A percentile compares a stretch with the other conserved stretches of the same genome.
Evolutionary conservation across 1,140 invertebrate genomes (phyloP).

Genomic region (Heterodera schachtii): DNA sequence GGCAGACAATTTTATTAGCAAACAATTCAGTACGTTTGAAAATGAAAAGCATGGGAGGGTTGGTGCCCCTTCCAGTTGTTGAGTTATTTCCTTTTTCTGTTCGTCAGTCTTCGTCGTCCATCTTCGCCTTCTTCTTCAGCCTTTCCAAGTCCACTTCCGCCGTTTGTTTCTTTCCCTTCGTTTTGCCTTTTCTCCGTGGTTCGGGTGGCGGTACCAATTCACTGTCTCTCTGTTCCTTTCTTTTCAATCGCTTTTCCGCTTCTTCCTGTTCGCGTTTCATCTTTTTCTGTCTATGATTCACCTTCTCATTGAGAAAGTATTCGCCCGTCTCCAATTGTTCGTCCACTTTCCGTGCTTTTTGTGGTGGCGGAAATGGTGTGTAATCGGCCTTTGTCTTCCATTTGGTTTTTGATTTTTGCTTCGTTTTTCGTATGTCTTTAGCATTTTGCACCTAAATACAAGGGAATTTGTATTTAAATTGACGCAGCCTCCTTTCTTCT

Average conservation of each 20-base stretch:
- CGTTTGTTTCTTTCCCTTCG: background rate
- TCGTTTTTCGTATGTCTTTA: slow-evolving; percentile 81
- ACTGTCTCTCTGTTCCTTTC: slow-evolving; percentile 37
- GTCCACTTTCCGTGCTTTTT: slow-evolving; percentile 79
- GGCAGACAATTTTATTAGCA: no score
- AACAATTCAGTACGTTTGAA: no score
- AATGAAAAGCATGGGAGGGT: no score
- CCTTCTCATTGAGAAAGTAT: slow-evolving; percentile 83
- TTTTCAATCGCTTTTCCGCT: slow-evolving; percentile 27
- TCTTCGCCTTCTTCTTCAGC: slow-evolving; percentile 49
- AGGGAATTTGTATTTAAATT: background rate
- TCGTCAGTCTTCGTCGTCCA: slow-evolving; percentile 20
- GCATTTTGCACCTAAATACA: slow-evolving; percentile 55
- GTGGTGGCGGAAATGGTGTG: slow-evolving; percentile 94
- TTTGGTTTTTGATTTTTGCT: slow-evolving; percentile 75
- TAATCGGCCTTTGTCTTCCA: slow-evolving; percentile 81
- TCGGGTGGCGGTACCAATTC: slow-evolving; percentile 41
- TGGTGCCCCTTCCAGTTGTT: no score
- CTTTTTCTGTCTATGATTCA: slow-evolving; percentile 34
- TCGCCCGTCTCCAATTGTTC: slow-evolving; percentile 90
- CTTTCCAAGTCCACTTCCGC: slow-evolving; percentile 42
- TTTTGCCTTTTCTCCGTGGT: background rate
- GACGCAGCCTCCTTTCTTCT: no score
- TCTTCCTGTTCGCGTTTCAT: slow-evolving; percentile 25
- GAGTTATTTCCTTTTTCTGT: no score